These are phyloP conservation scores for Zhengitettix transpicula DNA, from an alignment of 2,888 invertebrate species.

Conservation along the genomic window DNA sequence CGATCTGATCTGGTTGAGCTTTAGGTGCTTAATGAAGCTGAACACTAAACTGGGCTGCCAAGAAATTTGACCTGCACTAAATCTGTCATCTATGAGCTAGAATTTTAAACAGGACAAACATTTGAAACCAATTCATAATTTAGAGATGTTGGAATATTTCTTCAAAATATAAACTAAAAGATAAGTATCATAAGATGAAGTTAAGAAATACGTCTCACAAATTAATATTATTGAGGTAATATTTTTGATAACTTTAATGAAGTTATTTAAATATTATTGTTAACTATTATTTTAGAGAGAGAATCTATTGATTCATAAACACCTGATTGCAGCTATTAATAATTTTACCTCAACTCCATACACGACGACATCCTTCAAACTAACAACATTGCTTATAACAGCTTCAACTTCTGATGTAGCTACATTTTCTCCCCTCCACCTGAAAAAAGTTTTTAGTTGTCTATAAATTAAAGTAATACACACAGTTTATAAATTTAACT, in stretches of 20 bases:
- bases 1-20: neutral
- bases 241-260: neutral
- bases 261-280: too few species aligned
- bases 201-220: neutral
- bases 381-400: slow-evolving; percentile 34
- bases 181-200: neutral
- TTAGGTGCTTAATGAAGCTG: neutral
- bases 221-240: neutral
- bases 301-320: too few species aligned
- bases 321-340: neutral
- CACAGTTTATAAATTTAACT: neutral
- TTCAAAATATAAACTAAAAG: neutral
- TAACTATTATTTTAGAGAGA: too few species aligned
- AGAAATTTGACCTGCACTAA: too few species aligned
- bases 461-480: neutral
- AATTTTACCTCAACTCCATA: slow-evolving; percentile 36
- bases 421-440: slow-evolving; percentile 53
- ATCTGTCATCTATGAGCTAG: too few species aligned
- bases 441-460: slow-evolving; percentile 6
- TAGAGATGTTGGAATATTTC: neutral
- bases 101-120: too few species aligned
- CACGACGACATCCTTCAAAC: slow-evolving; percentile 34
- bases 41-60: neutral
- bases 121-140: neutral
- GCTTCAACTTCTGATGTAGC: slow-evolving; percentile 50